These are phyloP conservation scores for Tetragonisca angustula DNA, from an alignment of 2,888 invertebrate species.

Conservation along the genomic window DNA sequence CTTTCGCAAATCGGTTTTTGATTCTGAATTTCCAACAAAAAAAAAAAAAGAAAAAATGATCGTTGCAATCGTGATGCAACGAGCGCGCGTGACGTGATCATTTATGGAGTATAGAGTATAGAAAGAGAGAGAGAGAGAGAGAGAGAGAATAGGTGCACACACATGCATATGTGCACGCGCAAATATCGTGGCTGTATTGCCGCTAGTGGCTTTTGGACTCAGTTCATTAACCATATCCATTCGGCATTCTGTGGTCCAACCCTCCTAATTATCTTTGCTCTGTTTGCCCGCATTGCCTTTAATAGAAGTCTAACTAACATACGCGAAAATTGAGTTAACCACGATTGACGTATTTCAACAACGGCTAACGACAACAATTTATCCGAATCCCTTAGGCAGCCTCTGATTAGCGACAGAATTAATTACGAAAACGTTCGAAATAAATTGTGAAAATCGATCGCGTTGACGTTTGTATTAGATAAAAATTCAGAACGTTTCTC, in stretches of 20 bases:
- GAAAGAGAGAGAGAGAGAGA: too few relatives aligned
- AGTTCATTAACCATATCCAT: constrained; percentile 47
- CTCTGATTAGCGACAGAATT: too few relatives aligned
- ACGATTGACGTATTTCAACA: not conserved
- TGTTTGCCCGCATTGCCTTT: constrained; percentile 23
- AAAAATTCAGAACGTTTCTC: too few relatives aligned
- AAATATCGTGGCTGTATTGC: constrained; percentile 7
- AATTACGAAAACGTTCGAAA: too few relatives aligned
- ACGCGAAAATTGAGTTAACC: constrained; percentile 13
- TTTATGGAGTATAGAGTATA: not conserved
- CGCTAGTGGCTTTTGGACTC: constrained; percentile 26
- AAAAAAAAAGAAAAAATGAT: too few relatives aligned
- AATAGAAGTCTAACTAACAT: constrained; percentile 14
- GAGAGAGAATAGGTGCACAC: not conserved
- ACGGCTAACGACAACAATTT: not conserved
- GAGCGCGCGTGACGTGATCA: not conserved
- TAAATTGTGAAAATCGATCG: too few relatives aligned
- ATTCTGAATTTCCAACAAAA: too few relatives aligned
- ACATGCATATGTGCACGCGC: not conserved
- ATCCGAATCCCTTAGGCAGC: not conserved
- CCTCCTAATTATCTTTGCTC: constrained; percentile 47
- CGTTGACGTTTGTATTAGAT: too few relatives aligned
- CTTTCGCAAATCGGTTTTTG: too few relatives aligned
- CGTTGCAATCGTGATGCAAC: too few relatives aligned
- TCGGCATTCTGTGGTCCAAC: constrained; percentile 35